Conservation (phyloP, 2,888 invertebrate genomes). For the Drosophila greeni region DNA sequence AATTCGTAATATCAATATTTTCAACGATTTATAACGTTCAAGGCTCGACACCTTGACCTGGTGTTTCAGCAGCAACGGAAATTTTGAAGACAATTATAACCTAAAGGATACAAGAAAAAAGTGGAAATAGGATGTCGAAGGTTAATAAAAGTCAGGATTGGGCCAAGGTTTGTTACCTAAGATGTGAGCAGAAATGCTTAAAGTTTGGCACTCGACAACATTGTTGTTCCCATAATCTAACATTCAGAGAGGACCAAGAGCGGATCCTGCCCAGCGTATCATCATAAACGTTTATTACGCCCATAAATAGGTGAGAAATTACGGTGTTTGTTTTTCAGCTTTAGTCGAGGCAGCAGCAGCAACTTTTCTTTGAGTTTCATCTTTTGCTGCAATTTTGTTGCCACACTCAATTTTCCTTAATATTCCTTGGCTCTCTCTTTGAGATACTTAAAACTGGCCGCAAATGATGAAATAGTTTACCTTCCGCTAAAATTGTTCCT, state of each 20-base stretch:
- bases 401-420: conserved; percentile 49
- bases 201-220: conserved; percentile 53
- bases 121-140: conserved; percentile 6
- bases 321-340: conserved; percentile 61
- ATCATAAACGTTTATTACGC: conserved; percentile 74
- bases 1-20: background rate
- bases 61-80: background rate
- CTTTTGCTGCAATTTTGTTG: conserved; percentile 65
- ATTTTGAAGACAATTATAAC: background rate
- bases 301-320: conserved; percentile 73
- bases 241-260: conserved; percentile 10
- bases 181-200: conserved; percentile 35
- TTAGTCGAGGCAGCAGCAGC: conserved; percentile 19
- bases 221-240: conserved; percentile 52
- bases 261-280: conserved; percentile 45
- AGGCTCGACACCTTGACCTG: background rate
- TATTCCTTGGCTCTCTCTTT: conserved; percentile 49
- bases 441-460: conserved; percentile 34
- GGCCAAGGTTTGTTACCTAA: conserved; percentile 15
- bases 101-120: background rate
- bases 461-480: conserved; percentile 18
- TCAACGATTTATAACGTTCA: background rate
- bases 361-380: conserved; percentile 33
- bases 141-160: conserved; percentile 25
- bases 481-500: background rate